Base-by-base conservation (phyloP, 1,140 invertebrate genomes). In the Tetramorium simillimum region DNA sequence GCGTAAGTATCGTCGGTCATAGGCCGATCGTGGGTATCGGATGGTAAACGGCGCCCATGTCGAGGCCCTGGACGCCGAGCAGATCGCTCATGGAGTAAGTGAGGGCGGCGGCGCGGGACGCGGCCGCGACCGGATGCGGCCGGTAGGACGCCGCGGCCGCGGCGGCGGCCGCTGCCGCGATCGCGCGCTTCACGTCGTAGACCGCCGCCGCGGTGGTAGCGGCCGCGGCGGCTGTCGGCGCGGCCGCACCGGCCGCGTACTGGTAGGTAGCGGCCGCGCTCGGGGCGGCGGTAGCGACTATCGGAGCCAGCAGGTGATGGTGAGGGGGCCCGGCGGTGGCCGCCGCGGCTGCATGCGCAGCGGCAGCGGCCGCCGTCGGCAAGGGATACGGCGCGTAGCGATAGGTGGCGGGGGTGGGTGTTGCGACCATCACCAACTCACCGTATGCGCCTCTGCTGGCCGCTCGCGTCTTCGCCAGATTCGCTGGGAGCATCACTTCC, bases 401-500 rank as follows among this genome's bases (percentile, higher is more conserved):
- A 94, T 97, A 96, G 93, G 96, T 96, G 93, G 96, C 95, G 93
- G 95, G 95, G 93, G 89, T 91, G 81, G 94, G 95, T 94, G 94
- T 94, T 89, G 95, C 95, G 94, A 97, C 97, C 96, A 98, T 97
- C 96, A 98, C 96, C 96, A 98, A 98, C 98, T 99, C 98, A 99
- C 98, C 98, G 97, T 98, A 99, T 96, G 98, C 97, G 95, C 98
- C 98, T 95, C 98, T 97, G 91, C 98, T 98, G 90, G 98, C 98
- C 92, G 98, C 98, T 95, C 98, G 97, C 95, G 98, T 98, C 96
- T 99, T 98, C 92, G 98, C 98, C 96, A 98, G 95, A 95, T 98
- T 99, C 86, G 98, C 97, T 92, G 98, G 98, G 94, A 99, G 97
- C 99, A 99, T 99, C 92, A 99, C 99, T 96, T 99, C 99, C 96